Evolutionary conservation across 2,888 invertebrate species (phyloP), one percentile per base, ranked within the genome.

Genomic region (Invenusta paracnida): DNA sequence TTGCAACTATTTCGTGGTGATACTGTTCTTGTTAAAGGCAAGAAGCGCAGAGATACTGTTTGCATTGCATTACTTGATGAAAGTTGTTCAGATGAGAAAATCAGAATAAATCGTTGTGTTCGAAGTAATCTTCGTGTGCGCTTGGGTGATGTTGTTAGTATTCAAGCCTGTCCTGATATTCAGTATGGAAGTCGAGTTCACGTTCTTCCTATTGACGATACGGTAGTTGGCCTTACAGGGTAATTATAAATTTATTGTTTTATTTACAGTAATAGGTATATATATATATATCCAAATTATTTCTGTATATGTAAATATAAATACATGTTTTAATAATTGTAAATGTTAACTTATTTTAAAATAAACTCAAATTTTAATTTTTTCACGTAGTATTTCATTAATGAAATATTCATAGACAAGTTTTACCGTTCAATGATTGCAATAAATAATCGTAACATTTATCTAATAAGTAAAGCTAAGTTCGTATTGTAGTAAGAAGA

Each of bases 101-200:
- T 99, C 89, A 94, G 97, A 88, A 91, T 91, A 30, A 91, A 91
- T 82, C 97, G 97, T 89, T 98, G 97, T 87, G 92, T 93, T 31
- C 93, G 98, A 89, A 98, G 97, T 93, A 99, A 99, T 92, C 93
- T 99, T 85, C 94, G 98, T 86, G 98, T 99, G 81, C 94, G 98
- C 86, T 93, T 99, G 85, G 97, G 97, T 0, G 99, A 99, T 91
- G 94, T 99, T 83, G 98, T 99, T 2, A 97, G 91, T 87, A 89
- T 91, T 82, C 91, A 90, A 83, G 89, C 91, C 0, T 91, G 91
- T 88, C 91, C 91, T 86, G 97, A 98, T 90, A 97, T 99, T 67
- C 97, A 97, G 92, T 99, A 99, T 90, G 99, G 98, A 87, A 98
- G 97, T 92, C 93, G 98, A 84, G 96, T 99, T 87, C 98, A 99